Base-by-base conservation (phyloP, 2,888 invertebrate genomes). In the Parasteatoda lunata region DNA sequence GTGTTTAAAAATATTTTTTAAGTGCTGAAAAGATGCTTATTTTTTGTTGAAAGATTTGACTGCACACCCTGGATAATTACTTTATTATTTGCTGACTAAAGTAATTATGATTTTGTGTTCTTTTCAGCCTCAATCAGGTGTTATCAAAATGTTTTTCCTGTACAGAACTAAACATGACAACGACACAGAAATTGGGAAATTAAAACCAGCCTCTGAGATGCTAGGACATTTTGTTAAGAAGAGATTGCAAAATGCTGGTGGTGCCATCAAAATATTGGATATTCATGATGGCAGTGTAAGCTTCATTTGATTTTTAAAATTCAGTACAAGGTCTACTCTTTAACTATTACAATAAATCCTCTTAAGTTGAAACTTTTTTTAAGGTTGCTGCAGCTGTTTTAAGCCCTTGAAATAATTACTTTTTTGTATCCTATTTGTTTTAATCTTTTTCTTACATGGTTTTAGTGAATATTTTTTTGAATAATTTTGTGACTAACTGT, bases 71-170 rank as follows among this genome's bases (percentile, higher is more conserved):
- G 2, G 30, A 30, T 1, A 30, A 30, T 30, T 30, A 30, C 30
- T 30, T 30, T 30, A 30, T 30, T 30, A 30, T 1, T 30, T 30
- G 30, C 30, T 30, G 30, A 30, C 30, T 30, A 30, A 30, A 30
- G n/a, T 4, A 13, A n/a, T 59, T 7, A 59, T 59, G n/a, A 59
- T 59, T 13, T 59, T 13, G n/a, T 13, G n/a, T 13, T 79, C 45
- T 1, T 64, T 81, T 64, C 54, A 88, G 87, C 68, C 77, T 30
- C 78, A 69, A 9, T 48, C 75, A 5, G 87, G 83, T 45, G 69
- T 73, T 4, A 76, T 88, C 4, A 83, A 79, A 65, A 78, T 88
- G 82, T 85, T 80, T 69, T 85, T 85, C 65, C 64, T 85, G 13
- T 54, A 80, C n/a, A 72, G 72, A 49, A 54, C 30, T 5, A 86